A percentile compares a stretch with the other conserved stretches of the same genome.
These are phyloP conservation scores for Progne subis DNA, from an alignment of 2,113 vertebrate genomes.

Conservation along the genomic window DNA sequence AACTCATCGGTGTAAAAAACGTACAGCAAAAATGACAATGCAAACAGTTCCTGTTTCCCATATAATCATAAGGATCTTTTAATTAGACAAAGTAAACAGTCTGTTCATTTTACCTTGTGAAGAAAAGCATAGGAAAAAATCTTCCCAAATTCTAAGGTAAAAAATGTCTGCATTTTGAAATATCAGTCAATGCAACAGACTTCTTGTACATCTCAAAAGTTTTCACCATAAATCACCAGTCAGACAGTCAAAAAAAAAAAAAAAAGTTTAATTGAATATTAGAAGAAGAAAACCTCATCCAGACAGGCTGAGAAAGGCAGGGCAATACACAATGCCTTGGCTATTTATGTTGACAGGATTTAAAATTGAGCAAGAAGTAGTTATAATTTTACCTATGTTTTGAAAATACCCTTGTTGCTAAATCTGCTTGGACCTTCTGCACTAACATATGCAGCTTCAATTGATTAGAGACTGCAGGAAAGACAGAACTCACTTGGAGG, in stretches of 20 bases:
- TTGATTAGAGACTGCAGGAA: neutral
- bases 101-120: neutral
- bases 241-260: neutral
- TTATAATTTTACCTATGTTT: slow-evolving; percentile 44
- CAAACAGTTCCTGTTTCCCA: slow-evolving; percentile 6
- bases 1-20: neutral
- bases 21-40: neutral
- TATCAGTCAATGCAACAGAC: neutral
- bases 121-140: neutral
- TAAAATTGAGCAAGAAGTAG: neutral
- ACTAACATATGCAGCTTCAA: slow-evolving; percentile 3
- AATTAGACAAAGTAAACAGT: slow-evolving; percentile 37
- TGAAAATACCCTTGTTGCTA: slow-evolving; percentile 40
- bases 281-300: neutral
- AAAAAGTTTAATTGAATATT: neutral
- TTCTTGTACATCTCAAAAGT: neutral
- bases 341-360: neutral
- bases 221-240: neutral
- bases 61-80: slow-evolving; percentile 43
- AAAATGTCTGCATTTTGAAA: neutral
- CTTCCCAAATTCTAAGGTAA: neutral
- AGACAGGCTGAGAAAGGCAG: neutral
- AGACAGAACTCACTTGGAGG: slow-evolving; percentile 2
- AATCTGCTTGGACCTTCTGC: slow-evolving; percentile 28
- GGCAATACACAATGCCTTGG: neutral